phyloP scores from a whole-genome alignment of 2,113 vertebrate genomes.

The Strix aluco region DNA sequence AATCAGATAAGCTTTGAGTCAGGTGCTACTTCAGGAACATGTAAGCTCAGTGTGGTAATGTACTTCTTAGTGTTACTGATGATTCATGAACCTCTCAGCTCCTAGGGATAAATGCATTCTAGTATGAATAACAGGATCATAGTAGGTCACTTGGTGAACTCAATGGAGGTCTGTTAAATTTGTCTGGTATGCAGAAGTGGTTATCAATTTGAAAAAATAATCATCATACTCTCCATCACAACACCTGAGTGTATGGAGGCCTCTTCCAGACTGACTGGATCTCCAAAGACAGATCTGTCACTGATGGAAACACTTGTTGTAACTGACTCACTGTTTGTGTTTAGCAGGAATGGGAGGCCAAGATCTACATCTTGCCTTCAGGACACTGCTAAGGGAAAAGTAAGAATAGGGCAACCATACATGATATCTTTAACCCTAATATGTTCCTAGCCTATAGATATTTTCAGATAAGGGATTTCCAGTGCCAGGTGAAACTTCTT shows the following conservation, averaged over 20 bases:
- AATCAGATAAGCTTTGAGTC: background rate
- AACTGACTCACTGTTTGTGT: background rate
- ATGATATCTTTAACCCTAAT: background rate
- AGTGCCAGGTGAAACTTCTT: background rate
- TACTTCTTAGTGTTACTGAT: background rate
- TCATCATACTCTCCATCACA: background rate
- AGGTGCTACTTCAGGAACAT: background rate
- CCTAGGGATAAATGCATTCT: background rate
- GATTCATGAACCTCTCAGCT: background rate
- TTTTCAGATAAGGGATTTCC: background rate
- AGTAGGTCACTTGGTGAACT: background rate
- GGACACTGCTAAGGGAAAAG: background rate
- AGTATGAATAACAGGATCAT: background rate
- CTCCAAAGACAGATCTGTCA: background rate
- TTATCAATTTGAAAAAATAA: background rate
- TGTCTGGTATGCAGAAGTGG: background rate
- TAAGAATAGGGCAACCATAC: background rate
- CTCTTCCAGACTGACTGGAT: background rate
- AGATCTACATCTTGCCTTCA: background rate
- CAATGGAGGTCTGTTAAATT: background rate
- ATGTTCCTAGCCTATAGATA: background rate
- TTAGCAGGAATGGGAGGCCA: background rate
- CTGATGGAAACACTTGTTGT: background rate
- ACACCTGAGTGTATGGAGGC: background rate
- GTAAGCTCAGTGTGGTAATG: background rate